Percentiles rank a stretch among this genome's conserved stretches.
Conservation (phyloP, 1,140 invertebrate genomes). For the Polyergus mexicanus region DNA sequence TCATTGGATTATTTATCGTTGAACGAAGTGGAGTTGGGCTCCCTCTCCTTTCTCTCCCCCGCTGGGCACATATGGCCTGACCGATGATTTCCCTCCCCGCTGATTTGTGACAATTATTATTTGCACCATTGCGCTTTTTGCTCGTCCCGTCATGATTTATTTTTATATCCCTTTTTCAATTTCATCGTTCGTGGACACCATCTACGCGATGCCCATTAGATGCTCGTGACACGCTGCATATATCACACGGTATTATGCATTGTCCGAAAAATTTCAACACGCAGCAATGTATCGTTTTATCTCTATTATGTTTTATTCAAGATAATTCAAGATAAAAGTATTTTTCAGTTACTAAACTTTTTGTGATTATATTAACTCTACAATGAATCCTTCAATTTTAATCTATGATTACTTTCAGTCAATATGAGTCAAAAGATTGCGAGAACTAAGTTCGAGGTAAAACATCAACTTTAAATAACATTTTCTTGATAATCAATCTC, state of each 20-base stretch:
- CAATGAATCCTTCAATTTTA: conserved; percentile 20
- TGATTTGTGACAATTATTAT: conserved; percentile 80
- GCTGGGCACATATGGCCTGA: conserved; percentile 82
- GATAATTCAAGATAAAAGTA: conserved; percentile 24
- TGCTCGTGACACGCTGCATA: conserved; percentile 32
- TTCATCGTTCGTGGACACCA: background rate
- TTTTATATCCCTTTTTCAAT: conserved; percentile 77
- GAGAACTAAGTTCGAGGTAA: conserved; percentile 15
- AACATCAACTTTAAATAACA: background rate
- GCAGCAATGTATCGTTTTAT: background rate
- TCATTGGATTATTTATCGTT: conserved; percentile 81
- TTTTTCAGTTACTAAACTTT: background rate
- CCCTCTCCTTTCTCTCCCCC: conserved; percentile 77
- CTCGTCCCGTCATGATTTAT: conserved; percentile 75
- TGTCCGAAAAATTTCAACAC: background rate
- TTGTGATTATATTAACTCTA: conserved; percentile 10
- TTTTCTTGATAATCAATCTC: conserved; percentile 39
- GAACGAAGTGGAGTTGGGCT: conserved; percentile 75
- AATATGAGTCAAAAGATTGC: conserved; percentile 13
- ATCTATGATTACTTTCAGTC: conserved; percentile 43
- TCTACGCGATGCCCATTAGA: conserved; percentile 11
- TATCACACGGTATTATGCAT: background rate
- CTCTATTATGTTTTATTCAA: background rate
- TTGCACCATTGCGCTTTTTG: conserved; percentile 67
- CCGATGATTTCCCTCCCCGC: conserved; percentile 79